Evolutionary conservation across 2,797 vertebrate species (phyloP), one percentile per base, ranked within the genome.

Genomic region (Phataginus tricuspis): DNA sequence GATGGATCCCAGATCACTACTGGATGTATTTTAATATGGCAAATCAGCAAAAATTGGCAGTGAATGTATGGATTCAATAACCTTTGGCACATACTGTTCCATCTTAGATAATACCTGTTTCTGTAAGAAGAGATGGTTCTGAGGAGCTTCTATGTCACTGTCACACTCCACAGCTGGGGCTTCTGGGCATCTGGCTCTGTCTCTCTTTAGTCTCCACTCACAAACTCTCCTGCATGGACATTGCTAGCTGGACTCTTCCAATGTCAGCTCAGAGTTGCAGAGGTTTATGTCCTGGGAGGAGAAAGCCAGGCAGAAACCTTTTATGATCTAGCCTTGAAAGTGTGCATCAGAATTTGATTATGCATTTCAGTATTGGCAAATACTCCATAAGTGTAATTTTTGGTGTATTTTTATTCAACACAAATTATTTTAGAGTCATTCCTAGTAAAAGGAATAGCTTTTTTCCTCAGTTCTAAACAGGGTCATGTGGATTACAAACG

Each of bases 341-440:
- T 94, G 31, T 45, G 83, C 21, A 78, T 78, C 31, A 95, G 57
- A 86, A 79, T 49, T 79, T 88, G 39, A 64, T 16, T 15, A 84
- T 69, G 10, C 19, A 69, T 86, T 86, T 92, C 18, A 83, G 68
- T 77, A 21, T 34, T 66, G 25, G 21, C 39, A 71, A 77, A 63
- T 45, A 66, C 6, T 59, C 59, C 0, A n/a, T n/a, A 83, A 75
- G 21, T 66, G 2, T 39, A 89, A 83, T 74, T 89, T 19, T 90
- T 63, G 61, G 0, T 71, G 25, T 72, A 71, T 66, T 61, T 77
- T 88, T 61, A 55, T 69, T 57, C 37, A 51, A 57, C 2, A 45
- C 23, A 69, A 77, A 49, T 64, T 77, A 90, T 71, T 95, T 80
- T 61, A 78, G 27, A 85, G 27, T 80, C 63, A 89, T 92, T 92